These are phyloP conservation scores for Eulemur albifrons DNA, from an alignment of 2,797 vertebrate species.

Conservation along the genomic window DNA sequence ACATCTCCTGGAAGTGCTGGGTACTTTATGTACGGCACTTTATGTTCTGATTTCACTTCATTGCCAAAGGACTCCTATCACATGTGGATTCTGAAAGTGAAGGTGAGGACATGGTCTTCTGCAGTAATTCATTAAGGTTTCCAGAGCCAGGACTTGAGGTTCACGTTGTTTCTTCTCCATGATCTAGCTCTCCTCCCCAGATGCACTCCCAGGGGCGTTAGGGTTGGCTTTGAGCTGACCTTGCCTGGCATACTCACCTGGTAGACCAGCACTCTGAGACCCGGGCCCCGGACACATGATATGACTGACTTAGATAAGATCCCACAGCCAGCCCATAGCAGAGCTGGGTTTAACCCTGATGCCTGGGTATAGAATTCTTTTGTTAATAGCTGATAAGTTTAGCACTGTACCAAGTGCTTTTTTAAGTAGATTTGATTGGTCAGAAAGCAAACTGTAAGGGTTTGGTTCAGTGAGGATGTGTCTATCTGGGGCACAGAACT, in stretches of 20 bases:
- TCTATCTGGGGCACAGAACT: background rate
- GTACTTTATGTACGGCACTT: background rate
- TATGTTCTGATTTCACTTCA: background rate
- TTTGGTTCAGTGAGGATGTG: background rate
- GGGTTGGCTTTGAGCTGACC: background rate
- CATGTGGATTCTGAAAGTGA: background rate
- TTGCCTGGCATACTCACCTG: background rate
- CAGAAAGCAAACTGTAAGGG: background rate
- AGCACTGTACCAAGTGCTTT: background rate
- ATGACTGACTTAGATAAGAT: background rate
- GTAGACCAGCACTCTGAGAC: background rate
- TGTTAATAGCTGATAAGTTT: background rate
- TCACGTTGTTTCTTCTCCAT: background rate
- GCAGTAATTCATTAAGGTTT: background rate
- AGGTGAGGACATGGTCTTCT: background rate
- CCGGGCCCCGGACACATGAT: background rate
- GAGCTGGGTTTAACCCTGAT: background rate
- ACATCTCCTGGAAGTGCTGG: background rate
- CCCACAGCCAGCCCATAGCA: background rate
- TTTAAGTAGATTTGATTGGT: background rate
- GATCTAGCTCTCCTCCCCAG: background rate
- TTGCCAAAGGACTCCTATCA: background rate
- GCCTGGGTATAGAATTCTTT: background rate
- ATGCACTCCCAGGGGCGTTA: background rate
- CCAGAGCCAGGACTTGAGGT: background rate